Evolutionary conservation across 2,888 invertebrate species (phyloP).

Genomic region (Dyspetes luteomarginatus): DNA sequence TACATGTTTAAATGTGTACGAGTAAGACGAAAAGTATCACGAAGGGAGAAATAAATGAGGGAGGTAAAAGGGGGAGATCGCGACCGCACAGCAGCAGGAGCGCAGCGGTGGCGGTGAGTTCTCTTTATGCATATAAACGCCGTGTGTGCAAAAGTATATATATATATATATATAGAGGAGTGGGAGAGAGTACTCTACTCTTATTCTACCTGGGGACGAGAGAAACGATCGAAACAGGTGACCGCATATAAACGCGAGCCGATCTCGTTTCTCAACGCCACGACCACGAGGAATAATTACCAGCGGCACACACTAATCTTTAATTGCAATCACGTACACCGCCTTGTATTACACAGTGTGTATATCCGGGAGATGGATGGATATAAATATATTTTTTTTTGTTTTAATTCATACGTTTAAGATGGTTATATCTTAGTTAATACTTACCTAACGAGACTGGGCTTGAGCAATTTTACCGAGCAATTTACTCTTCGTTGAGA

Average conservation of each 20-base stretch:
- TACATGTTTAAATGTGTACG: background rate
- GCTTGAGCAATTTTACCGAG: background rate
- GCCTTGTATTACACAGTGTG: background rate
- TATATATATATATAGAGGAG: too few species aligned
- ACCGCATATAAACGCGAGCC: conserved; percentile 58
- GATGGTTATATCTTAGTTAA: background rate
- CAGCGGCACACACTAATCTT: conserved; percentile 56
- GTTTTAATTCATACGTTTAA: conserved; percentile 5
- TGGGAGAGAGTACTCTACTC: conserved; percentile 5
- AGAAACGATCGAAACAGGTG: conserved; percentile 63
- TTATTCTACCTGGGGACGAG: conserved; percentile 26
- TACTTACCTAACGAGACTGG: conserved; percentile 23
- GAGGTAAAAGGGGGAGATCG: conserved; percentile 24
- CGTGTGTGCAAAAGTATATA: conserved; percentile 35
- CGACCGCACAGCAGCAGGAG: conserved; percentile 17
- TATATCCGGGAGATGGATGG: conserved; percentile 26
- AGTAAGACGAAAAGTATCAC: conserved; percentile 25
- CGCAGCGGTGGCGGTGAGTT: conserved; percentile 39
- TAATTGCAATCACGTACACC: conserved; percentile 61
- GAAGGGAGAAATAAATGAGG: conserved; percentile 27
- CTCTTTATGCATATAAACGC: conserved; percentile 48
- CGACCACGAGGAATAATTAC: conserved; percentile 60
- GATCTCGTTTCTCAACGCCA: conserved; percentile 43
- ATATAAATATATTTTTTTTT: conserved; percentile 1
- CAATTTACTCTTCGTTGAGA: background rate